A percentile compares a stretch with the other conserved stretches of the same genome.
Evolutionary conservation across 2,888 invertebrate genomes (phyloP).

Genomic region (Tuberolachnus salignus): DNA sequence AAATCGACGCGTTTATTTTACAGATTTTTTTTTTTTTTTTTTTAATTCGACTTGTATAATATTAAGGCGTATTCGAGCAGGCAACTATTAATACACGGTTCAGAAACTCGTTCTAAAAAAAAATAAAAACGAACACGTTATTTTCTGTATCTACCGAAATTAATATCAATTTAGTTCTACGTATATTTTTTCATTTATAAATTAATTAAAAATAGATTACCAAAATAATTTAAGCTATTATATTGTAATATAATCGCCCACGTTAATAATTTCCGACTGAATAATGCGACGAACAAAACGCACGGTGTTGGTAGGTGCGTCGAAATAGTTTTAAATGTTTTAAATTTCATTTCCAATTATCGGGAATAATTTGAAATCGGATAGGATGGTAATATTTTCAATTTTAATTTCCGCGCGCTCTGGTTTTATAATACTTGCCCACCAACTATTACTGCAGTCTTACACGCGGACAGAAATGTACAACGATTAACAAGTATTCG

Average conservation of each 20-base stretch:
- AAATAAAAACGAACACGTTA: not conserved
- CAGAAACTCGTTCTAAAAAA: not conserved
- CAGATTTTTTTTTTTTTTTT: not conserved
- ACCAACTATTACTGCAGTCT: too few species aligned
- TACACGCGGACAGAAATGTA: too few species aligned
- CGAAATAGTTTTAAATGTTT: too few species aligned
- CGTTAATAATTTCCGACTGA: not conserved
- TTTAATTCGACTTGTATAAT: not conserved
- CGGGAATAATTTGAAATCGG: too few species aligned
- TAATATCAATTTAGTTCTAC: not conserved
- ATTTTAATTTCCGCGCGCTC: too few species aligned
- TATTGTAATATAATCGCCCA: too few species aligned
- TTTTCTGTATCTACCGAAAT: not conserved
- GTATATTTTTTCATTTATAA: not conserved
- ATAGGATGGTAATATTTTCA: too few species aligned
- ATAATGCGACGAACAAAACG: not conserved
- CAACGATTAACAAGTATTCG: too few species aligned
- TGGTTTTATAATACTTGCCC: too few species aligned
- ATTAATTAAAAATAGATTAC: constrained; percentile 7
- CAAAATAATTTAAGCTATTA: not conserved
- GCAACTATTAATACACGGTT: constrained; percentile 40
- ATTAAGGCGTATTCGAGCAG: constrained; percentile 30
- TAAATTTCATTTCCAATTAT: too few species aligned
- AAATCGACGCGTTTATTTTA: not conserved
- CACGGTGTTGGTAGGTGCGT: too few species aligned